Evolutionary conservation across 2,888 invertebrate genomes (phyloP), one percentile per base, ranked within the genome.

Genomic region (Epinotia demarniana): DNA sequence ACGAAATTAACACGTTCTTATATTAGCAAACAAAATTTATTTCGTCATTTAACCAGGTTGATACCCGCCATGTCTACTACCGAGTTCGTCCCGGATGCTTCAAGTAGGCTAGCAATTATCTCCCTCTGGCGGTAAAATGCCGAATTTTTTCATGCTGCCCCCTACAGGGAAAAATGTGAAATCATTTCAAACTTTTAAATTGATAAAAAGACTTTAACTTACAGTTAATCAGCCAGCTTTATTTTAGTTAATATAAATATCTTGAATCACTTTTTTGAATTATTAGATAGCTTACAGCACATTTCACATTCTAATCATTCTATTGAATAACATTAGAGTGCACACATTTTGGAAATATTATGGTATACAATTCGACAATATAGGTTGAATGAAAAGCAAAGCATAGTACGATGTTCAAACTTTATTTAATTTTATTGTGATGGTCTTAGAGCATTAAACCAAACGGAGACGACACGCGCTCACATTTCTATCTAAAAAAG

Each of bases 41-140:
- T 94, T 94, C 95, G 94, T 95, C 95, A 95, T 95, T 95, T 95
- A 95, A 94, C 94, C 95, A 95, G 95, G 94, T 95, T 95, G 95
- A 95, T 93, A 94, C 95, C 96, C 96, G 97, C 97, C 97, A 97
- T 97, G 96, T 96, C 96, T 95, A 96, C 96, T 95, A 96, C 95
- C 96, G 95, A 95, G 94, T 95, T 95, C 88, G 90, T 93, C 93
- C 95, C 95, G 95, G 95, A 95, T 95, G 95, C 95, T 95, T 95
- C 94, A 94, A 92, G 93, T 94, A 93, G 92, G 92, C 91, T 93
- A 93, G 89, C 90, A 92, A 92, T 90, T 92, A 92, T 87, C 90
- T 89, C 93, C 92, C 92, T 93, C 94, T 93, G 88, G 88, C 81
- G 92, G 85, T 79, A 77, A 81, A 84, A 85, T 83, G 84, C 79